These are phyloP conservation scores for Poeciliopsis occidentalis DNA, from an alignment of 2,113 vertebrate genomes.

Conservation along the genomic window DNA sequence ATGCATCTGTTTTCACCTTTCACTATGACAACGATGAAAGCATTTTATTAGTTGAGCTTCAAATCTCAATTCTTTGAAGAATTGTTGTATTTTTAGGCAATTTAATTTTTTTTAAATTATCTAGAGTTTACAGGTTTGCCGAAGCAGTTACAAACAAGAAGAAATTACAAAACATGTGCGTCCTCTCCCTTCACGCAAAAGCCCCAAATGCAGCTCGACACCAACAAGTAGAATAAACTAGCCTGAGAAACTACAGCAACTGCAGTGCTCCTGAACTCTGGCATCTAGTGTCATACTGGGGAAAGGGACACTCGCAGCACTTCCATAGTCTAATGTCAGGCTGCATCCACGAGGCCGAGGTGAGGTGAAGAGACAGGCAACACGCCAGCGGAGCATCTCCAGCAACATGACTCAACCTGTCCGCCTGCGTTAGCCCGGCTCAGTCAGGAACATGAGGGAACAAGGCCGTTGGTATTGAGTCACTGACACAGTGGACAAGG, in stretches of 20 bases:
- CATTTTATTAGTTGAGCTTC: too few relatives aligned
- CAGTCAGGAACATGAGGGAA: slow-evolving; percentile 68
- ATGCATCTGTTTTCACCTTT: not conserved
- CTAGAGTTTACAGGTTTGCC: not conserved
- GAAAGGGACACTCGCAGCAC: slow-evolving; percentile 51
- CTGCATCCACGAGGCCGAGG: slow-evolving; percentile 52
- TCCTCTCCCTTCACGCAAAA: slow-evolving; percentile 2
- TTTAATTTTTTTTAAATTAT: not conserved
- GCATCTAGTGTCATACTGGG: slow-evolving; percentile 56
- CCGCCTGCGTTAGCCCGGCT: slow-evolving; percentile 64
- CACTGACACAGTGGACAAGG: slow-evolving; percentile 69
- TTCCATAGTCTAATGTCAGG: slow-evolving; percentile 62
- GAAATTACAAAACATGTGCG: not conserved
- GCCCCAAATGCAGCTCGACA: slow-evolving; percentile 42
- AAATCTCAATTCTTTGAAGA: too few relatives aligned
- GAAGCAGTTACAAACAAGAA: not conserved
- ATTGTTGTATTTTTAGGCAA: too few relatives aligned
- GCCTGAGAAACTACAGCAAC: slow-evolving; percentile 35
- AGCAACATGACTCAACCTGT: slow-evolving; percentile 76
- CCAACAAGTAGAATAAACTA: slow-evolving; percentile 32
- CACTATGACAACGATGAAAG: not conserved
- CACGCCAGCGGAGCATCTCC: slow-evolving; percentile 71
- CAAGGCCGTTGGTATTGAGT: slow-evolving; percentile 65
- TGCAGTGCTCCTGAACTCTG: slow-evolving; percentile 60
- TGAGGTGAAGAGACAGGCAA: slow-evolving; percentile 76